Evolutionary conservation across 2,888 invertebrate genomes (phyloP), one percentile per base, ranked within the genome.

Genomic region (Panopea generosa): DNA sequence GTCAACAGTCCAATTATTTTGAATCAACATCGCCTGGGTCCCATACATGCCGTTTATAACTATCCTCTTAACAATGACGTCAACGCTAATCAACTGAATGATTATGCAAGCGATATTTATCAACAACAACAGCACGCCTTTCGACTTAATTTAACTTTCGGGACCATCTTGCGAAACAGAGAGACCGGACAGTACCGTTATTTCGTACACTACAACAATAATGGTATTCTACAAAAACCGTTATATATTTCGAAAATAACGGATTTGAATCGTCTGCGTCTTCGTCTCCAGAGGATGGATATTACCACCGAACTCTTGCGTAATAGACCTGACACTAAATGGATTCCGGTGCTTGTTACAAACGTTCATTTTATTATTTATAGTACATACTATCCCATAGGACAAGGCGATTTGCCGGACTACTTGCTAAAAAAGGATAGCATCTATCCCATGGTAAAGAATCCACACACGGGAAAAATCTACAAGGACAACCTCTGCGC

Each of bases 41-140:
- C 71, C 26, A 65, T 71, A 14, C 63, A 71, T 11, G 63, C 71
- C 11, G 2, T 71, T 0, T 65, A 65, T 27, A 65, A 52, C 24
- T 65, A 53, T 6, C 71, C 70, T 4, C 56, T 70, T 55, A 50
- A 47, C 24, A 49, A 56, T 38, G 70, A 50, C n/a, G 63, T 62
- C 50, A 47, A 47, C n/a, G 24, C 62, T 2, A 18, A 3, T 18
- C 59, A 69, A 33, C 61, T 62, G 11, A 55, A 55, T 26, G 40
- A 61, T 18, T 53, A 61, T 7, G 24, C 55, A 1, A 53, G 62
- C 16, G 69, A 56, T 3, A 69, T 69, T 18, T 69, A 69, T 55
- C 49, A 62, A 33, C 69, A 60, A n/a, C 68, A 62, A 45, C 52
- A 38, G n/a, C 69, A 69, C 61, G 69, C 69, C 22, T 69, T 69